Conservation (phyloP, 2,888 invertebrate species). For the Dioctria linearis region DNA sequence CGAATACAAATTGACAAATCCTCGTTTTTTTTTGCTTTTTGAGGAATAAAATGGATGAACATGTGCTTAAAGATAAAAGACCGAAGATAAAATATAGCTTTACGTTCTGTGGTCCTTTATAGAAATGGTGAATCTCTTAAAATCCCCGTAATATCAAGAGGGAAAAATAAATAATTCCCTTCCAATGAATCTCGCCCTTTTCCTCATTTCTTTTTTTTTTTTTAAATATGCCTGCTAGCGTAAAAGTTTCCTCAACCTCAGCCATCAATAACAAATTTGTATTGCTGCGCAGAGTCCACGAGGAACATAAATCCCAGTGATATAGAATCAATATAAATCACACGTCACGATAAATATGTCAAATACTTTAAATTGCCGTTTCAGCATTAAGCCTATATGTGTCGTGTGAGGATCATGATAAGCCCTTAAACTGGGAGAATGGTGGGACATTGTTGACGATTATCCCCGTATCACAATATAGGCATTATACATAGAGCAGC, state of each 20-base stretch:
- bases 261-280: conserved; percentile 57
- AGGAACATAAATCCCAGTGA: conserved; percentile 56
- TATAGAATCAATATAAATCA: conserved; percentile 58
- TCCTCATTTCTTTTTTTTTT: conserved; percentile 26
- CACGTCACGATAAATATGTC: conserved; percentile 59
- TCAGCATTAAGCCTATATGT: conserved; percentile 57
- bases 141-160: conserved; percentile 27
- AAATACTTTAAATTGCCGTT: conserved; percentile 58
- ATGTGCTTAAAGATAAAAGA: conserved; percentile 39
- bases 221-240: conserved; percentile 50
- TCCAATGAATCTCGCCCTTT: conserved; percentile 38
- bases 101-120: neutral
- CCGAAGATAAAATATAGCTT: conserved; percentile 38
- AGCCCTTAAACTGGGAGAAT: conserved; percentile 45
- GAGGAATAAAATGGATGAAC: neutral
- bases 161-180: conserved; percentile 47
- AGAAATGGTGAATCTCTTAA: neutral
- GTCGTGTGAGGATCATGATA: conserved; percentile 55
- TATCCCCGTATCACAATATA: conserved; percentile 26
- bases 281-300: conserved; percentile 47
- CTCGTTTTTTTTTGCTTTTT: conserved; percentile 8
- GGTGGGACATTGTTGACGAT: conserved; percentile 51
- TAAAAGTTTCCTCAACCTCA: conserved; percentile 51
- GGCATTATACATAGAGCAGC: neutral
- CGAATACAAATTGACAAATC: conserved; percentile 20